Base-by-base conservation (phyloP, 2,797 vertebrate species). In the Acanthurus leucopareius region DNA sequence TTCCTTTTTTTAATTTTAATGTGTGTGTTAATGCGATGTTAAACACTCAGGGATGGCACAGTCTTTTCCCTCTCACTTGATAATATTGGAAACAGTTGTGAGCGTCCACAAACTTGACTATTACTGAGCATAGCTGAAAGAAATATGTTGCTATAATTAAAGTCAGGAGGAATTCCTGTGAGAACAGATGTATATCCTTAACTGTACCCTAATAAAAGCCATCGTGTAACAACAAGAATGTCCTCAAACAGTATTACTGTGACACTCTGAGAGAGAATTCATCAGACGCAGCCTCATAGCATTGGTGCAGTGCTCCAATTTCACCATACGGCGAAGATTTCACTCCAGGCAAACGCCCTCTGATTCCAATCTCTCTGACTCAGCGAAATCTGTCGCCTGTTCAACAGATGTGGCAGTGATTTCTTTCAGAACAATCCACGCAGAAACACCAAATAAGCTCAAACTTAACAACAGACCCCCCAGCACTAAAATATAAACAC, bases 291-390 rank as follows among this genome's bases (percentile, higher is more conserved):
- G 64, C 45, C 48, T 69, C 75, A 28, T 52, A 74, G 52, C 59
- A 11, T 63, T 65, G 47, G 64, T 49, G 69, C 66, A 49, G 13
- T 10, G 74, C 79, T 91, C 76, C 73, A 78, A 73, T 89, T 90
- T 87, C 85, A 87, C 88, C 90, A 92, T 87, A 91, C 91, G 89
- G 82, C 88, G 88, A 90, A 83, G 67, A 84, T 86, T 91, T 85
- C 28, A 82, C 65, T 82, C 57, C 62, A 75, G 82, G 75, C 78
- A 80, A 86, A 90, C 22, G 52, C 76, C 75, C 82, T 75, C 69
- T 76, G 72, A 88, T 90, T 92, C 85, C 72, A 85, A 89, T 92
- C 86, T 77, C 75, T 81, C 85, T 92, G 89, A 94, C 85, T 93
- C 90, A 91, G 88, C 86, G 40, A 85, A 90, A 88, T 69, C 44